These are phyloP conservation scores for Orchestia grillus DNA, from an alignment of 1,140 invertebrate species.

Conservation along the genomic window DNA sequence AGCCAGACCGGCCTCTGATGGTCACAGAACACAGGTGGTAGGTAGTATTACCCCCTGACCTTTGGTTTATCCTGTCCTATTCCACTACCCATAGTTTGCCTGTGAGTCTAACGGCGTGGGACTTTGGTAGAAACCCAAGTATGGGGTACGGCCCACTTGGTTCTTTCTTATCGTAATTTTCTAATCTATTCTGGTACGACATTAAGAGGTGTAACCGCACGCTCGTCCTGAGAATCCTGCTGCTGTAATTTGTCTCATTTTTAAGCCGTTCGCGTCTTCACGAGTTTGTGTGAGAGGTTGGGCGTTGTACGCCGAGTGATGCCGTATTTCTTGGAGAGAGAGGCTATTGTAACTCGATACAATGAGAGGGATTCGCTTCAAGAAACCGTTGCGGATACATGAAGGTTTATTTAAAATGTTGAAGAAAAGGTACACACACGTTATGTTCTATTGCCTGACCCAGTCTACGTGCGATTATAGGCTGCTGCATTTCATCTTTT, in stretches of 20 bases:
- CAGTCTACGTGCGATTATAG: neutral
- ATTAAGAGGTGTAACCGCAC: too few relatives aligned
- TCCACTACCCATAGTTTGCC: too few relatives aligned
- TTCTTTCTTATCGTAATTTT: too few relatives aligned
- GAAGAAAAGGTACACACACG: neutral
- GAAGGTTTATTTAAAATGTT: neutral
- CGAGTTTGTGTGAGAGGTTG: neutral
- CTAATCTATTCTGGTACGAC: too few relatives aligned
- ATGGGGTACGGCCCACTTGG: too few relatives aligned
- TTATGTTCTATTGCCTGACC: neutral
- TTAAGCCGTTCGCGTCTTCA: neutral
- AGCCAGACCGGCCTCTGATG: too few relatives aligned
- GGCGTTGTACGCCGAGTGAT: neutral
- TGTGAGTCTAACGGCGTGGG: too few relatives aligned
- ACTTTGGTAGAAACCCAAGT: too few relatives aligned
- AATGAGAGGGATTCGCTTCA: neutral
- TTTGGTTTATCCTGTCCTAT: too few relatives aligned
- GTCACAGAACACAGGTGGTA: too few relatives aligned
- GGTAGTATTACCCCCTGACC: too few relatives aligned
- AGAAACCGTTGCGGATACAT: neutral
- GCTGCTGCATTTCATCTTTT: neutral
- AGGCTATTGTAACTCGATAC: neutral
- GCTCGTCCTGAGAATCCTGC: too few relatives aligned
- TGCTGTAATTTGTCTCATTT: neutral
- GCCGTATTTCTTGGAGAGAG: neutral